These are phyloP conservation scores for Heliconius charithonia DNA, from an alignment of 2,888 invertebrate species.

Conservation along the genomic window DNA sequence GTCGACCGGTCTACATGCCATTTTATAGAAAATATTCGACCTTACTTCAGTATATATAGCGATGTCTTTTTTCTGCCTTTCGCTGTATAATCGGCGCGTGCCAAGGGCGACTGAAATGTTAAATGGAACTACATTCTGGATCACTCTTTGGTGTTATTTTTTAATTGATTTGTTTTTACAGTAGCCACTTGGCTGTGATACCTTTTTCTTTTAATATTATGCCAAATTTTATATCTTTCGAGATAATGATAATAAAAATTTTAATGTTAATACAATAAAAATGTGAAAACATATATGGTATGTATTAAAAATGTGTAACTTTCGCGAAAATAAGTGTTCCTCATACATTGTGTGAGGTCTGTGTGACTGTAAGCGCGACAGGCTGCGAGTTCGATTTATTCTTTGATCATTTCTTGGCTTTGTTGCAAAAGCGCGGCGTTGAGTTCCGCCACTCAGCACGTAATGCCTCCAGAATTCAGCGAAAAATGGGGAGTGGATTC, in stretches of 20 bases:
- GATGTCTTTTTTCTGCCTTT: conserved; percentile 50
- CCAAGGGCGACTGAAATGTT: conserved; percentile 52
- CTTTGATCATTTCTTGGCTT: too few relatives aligned
- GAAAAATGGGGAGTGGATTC: neutral
- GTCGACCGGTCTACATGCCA: conserved; percentile 41
- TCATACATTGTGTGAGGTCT: too few relatives aligned
- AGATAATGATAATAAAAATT: neutral
- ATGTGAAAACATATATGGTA: conserved; percentile 13
- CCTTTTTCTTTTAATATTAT: neutral
- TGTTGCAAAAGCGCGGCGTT: too few relatives aligned
- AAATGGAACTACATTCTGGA: conserved; percentile 36
- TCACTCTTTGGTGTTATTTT: conserved; percentile 16
- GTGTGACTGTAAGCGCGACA: too few relatives aligned
- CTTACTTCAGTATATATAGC: conserved; percentile 33
- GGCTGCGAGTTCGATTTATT: too few relatives aligned
- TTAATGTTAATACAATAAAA: conserved; percentile 1
- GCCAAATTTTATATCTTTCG: neutral
- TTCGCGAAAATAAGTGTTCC: neutral
- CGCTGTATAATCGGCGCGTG: conserved; percentile 53
- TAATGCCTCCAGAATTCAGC: too few relatives aligned
- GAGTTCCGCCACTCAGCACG: too few relatives aligned
- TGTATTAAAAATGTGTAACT: neutral
- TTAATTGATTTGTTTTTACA: conserved; percentile 14
- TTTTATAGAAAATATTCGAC: conserved; percentile 33
- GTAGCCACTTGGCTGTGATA: neutral